Conservation (phyloP, 2,113 vertebrate genomes). For the Brienomyrus longianalis region DNA sequence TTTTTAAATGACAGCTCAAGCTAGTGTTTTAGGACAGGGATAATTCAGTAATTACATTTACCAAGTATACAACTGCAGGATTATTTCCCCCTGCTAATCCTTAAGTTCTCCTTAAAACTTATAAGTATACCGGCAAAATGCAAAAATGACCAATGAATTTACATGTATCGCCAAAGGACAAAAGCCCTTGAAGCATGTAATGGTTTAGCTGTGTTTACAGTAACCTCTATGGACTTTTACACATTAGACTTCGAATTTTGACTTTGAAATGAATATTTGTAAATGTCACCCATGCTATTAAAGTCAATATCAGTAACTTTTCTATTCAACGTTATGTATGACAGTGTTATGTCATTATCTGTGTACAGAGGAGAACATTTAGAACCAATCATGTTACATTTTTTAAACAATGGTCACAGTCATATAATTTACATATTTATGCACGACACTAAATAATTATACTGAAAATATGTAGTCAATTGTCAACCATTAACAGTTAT, state of each 20-base stretch:
- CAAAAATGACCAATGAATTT: background rate
- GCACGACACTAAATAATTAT: background rate
- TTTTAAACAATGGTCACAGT: background rate
- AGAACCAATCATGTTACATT: background rate
- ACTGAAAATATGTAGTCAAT: background rate
- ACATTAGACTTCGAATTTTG: background rate
- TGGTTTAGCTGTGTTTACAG: background rate
- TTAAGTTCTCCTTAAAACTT: background rate
- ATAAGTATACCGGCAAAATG: background rate
- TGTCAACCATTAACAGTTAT: background rate
- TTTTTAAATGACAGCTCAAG: background rate
- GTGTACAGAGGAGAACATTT: background rate
- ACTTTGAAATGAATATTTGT: background rate
- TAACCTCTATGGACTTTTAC: background rate
- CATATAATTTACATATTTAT: background rate
- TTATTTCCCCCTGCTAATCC: background rate
- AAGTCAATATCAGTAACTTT: background rate
- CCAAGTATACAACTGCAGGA: background rate
- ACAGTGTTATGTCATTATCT: background rate
- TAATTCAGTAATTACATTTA: background rate
- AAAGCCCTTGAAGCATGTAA: background rate
- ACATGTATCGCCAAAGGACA: background rate
- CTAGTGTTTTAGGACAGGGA: background rate
- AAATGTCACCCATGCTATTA: constrained; percentile 6
- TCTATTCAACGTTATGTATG: background rate